Percentiles rank a stretch among this genome's conserved stretches.
Evolutionary conservation across 2,797 vertebrate species (phyloP).

Genomic region (Sebastes oblongus): DNA sequence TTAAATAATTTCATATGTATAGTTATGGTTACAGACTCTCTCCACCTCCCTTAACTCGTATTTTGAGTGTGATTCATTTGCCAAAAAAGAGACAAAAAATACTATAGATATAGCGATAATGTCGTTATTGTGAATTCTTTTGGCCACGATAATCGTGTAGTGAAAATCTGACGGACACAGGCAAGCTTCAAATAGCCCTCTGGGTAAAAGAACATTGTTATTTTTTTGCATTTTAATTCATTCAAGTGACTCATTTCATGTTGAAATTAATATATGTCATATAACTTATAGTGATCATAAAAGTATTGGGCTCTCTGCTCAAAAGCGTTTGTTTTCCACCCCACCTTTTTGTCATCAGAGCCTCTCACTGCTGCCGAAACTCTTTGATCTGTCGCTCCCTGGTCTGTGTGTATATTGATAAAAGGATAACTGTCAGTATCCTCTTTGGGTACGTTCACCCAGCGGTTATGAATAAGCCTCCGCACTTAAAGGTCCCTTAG

Average conservation of each 20-base stretch:
- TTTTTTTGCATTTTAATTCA: background rate
- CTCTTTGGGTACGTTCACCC: background rate
- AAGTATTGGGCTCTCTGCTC: background rate
- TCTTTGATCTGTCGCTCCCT: slow-evolving; percentile 21
- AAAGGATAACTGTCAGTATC: slow-evolving; percentile 3
- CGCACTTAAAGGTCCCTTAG: background rate
- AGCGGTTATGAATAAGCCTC: background rate
- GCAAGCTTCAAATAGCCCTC: background rate
- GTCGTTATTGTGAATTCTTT: too few species aligned
- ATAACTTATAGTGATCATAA: background rate
- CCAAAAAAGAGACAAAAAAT: too few species aligned
- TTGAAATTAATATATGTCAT: background rate
- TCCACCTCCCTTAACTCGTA: too few species aligned
- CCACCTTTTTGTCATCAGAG: slow-evolving; percentile 19
- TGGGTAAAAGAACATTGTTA: background rate
- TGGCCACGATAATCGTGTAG: too few species aligned
- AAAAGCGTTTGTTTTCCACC: background rate
- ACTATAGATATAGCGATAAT: too few species aligned
- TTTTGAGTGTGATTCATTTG: background rate
- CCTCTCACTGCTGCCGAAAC: background rate
- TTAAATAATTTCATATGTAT: too few species aligned
- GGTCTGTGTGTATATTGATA: background rate
- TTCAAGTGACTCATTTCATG: background rate
- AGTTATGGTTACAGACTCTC: too few species aligned
- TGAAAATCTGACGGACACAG: too few species aligned